These are phyloP conservation scores for Prietella phreatophila DNA, from an alignment of 2,113 vertebrate genomes.

Conservation along the genomic window DNA sequence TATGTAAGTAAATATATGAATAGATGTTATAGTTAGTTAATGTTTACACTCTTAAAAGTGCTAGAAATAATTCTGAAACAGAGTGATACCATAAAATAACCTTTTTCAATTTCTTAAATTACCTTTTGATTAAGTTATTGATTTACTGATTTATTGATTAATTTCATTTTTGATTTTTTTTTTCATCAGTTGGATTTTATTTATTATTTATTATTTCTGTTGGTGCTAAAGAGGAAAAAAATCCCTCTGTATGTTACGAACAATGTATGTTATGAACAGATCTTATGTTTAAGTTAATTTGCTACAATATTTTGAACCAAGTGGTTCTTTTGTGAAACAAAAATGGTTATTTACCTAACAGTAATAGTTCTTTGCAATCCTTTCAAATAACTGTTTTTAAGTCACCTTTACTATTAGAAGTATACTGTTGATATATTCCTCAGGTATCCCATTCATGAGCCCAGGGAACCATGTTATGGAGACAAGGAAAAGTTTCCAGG, in stretches of 20 bases:
- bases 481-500: slow-evolving; percentile 93
- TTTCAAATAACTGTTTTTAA: background rate
- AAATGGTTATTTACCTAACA: background rate
- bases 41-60: background rate
- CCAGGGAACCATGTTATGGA: slow-evolving; percentile 87
- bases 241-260: background rate
- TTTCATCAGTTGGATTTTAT: background rate
- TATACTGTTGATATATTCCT: slow-evolving; percentile 21
- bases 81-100: background rate
- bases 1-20: background rate
- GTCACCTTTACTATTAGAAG: background rate
- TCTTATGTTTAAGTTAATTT: background rate
- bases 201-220: background rate
- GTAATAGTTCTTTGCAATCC: background rate
- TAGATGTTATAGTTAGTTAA: background rate
- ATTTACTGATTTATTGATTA: background rate
- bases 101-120: background rate
- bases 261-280: background rate
- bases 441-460: slow-evolving; percentile 94
- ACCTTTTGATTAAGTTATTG: background rate
- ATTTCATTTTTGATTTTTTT: too few relatives aligned
- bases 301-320: background rate
- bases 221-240: background rate
- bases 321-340: background rate
- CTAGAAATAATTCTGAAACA: background rate